These are phyloP conservation scores for Limonius californicus DNA, from an alignment of 1,140 invertebrate genomes.

Conservation along the genomic window DNA sequence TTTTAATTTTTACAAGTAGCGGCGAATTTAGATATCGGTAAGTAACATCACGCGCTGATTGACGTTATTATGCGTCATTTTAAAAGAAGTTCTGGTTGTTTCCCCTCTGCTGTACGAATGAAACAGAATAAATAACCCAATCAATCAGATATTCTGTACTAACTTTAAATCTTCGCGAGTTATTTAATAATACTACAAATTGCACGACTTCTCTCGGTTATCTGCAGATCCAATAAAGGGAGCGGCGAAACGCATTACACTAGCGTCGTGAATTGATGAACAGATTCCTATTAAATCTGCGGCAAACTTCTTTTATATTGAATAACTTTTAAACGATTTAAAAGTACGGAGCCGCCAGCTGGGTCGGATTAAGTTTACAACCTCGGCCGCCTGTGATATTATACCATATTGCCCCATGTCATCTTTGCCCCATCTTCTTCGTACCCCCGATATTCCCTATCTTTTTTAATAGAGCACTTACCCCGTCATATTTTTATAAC, in stretches of 20 bases:
- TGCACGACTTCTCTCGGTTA: conserved; percentile 29
- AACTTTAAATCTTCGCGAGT: conserved; percentile 33
- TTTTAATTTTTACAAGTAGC: no score
- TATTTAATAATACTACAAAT: conserved; percentile 29
- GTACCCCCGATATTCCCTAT: conserved; percentile 11
- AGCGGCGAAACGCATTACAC: conserved; percentile 33
- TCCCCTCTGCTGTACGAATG: no score
- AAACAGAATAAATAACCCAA: no score
- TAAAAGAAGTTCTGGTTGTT: no score
- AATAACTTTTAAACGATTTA: conserved; percentile 48
- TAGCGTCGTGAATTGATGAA: conserved; percentile 46
- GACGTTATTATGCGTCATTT: no score
- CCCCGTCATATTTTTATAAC: conserved; percentile 44
- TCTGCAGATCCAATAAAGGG: conserved; percentile 36
- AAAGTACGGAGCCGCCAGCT: conserved; percentile 42
- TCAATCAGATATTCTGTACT: conserved; percentile 4
- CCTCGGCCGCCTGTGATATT: conserved; percentile 35
- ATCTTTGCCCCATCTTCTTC: conserved; percentile 16
- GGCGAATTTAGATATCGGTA: no score
- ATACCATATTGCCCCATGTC: conserved; percentile 36
- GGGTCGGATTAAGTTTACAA: conserved; percentile 45
- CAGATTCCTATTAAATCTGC: conserved; percentile 47
- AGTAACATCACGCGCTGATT: no score
- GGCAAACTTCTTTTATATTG: conserved; percentile 46
- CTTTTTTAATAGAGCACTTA: conserved; percentile 23